Percentiles rank a stretch among this genome's conserved stretches.
These are phyloP conservation scores for Hippocampus mohnikei DNA, from an alignment of 2,113 vertebrate genomes.

Conservation along the genomic window DNA sequence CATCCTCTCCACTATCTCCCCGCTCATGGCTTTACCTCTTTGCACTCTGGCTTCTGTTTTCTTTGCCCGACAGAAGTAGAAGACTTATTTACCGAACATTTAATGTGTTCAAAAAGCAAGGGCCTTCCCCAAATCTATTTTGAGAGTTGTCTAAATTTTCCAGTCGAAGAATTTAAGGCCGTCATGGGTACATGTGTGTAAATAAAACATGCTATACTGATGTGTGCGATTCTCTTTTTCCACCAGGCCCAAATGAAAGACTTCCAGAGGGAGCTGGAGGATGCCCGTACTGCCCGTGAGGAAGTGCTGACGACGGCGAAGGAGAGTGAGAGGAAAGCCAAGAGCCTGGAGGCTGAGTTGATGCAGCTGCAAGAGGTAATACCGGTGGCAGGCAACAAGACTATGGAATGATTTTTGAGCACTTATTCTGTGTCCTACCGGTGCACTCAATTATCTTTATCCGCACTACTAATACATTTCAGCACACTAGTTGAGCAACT, in stretches of 20 bases:
- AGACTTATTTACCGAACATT: too few relatives aligned
- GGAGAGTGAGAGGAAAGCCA: slow-evolving; percentile 93
- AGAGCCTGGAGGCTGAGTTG: slow-evolving; percentile 88
- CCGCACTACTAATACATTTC: neutral
- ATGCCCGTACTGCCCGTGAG: slow-evolving; percentile 82
- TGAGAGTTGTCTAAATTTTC: neutral
- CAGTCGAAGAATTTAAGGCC: neutral
- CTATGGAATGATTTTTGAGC: neutral
- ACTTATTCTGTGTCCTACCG: too few relatives aligned
- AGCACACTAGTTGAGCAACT: neutral
- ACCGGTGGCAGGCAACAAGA: neutral
- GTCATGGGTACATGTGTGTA: neutral
- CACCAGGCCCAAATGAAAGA: slow-evolving; percentile 91
- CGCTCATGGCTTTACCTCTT: neutral
- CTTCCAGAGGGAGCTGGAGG: slow-evolving; percentile 91
- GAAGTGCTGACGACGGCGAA: slow-evolving; percentile 87
- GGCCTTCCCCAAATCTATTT: too few relatives aligned
- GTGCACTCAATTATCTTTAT: neutral
- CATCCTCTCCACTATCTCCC: too few relatives aligned
- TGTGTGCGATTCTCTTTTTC: slow-evolving; percentile 5
- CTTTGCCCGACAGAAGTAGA: neutral
- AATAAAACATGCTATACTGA: too few relatives aligned
- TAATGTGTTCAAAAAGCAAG: too few relatives aligned
- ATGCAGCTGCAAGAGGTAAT: slow-evolving; percentile 92
- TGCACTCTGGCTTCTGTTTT: neutral